phyloP scores from a whole-genome alignment of 2,113 vertebrate species.

The Phalacrocorax pelagicus region DNA sequence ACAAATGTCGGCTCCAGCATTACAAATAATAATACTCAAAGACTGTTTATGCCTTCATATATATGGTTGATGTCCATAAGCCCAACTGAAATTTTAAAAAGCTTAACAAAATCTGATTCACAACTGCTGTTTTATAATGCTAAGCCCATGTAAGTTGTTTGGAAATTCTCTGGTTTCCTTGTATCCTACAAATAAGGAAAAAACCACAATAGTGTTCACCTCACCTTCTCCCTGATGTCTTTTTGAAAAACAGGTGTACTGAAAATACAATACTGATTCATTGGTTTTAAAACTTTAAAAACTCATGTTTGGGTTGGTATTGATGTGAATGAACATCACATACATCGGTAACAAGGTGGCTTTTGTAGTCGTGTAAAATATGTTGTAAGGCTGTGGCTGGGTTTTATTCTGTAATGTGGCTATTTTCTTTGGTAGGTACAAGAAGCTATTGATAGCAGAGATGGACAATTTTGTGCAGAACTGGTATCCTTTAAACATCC shows the following conservation, averaged over 20 bases:
- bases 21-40: neutral
- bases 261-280: neutral
- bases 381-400: neutral
- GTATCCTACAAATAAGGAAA: neutral
- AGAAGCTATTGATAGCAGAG: constrained; percentile 88
- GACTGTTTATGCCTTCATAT: neutral
- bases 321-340: neutral
- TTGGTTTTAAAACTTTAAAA: neutral
- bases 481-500: constrained; percentile 95
- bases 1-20: neutral
- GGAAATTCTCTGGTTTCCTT: neutral
- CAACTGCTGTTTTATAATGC: neutral
- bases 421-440: constrained; percentile 74
- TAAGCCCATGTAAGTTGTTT: neutral
- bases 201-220: fast-evolving
- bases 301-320: neutral
- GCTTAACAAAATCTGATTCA: neutral
- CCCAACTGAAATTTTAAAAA: neutral
- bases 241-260: neutral
- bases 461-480: constrained; percentile 87
- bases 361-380: neutral
- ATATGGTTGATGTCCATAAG: fast-evolving
- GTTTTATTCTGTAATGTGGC: neutral
- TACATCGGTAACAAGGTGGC: neutral
- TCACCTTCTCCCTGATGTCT: neutral